Evolutionary conservation across 2,888 invertebrate genomes (phyloP).

Genomic region (Cloeon dipterum): DNA sequence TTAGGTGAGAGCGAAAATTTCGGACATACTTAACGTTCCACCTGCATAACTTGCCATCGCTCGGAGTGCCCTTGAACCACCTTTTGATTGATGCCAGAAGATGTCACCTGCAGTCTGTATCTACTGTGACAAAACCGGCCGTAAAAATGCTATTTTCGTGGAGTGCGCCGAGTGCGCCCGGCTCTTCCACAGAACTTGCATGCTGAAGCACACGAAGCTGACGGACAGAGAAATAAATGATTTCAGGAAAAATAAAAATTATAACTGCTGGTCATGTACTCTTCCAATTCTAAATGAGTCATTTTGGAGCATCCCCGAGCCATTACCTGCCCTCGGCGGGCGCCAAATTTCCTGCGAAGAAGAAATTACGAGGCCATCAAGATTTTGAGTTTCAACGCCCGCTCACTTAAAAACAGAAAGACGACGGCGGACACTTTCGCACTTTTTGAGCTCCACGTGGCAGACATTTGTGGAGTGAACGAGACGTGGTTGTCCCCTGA

Average conservation of each 20-base stretch:
- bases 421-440: neutral
- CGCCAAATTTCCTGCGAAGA: neutral
- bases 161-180: neutral
- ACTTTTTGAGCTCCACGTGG: neutral
- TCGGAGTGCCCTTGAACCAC: no score
- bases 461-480: neutral
- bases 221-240: neutral
- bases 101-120: no score
- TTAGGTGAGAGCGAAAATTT: no score
- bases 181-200: neutral
- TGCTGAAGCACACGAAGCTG: neutral
- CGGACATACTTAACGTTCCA: no score
- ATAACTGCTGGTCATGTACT: neutral
- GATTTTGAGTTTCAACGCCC: neutral
- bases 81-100: no score
- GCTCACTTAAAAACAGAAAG: neutral
- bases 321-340: neutral
- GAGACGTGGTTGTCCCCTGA: neutral
- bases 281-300: no score
- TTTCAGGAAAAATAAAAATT: no score
- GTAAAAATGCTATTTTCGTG: neutral
- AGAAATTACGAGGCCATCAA: no score
- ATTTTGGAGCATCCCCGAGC: no score
- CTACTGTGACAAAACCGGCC: neutral
- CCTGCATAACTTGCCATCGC: no score